Base-by-base conservation (phyloP, 2,888 invertebrate genomes). In the Hydraecia micacea region DNA sequence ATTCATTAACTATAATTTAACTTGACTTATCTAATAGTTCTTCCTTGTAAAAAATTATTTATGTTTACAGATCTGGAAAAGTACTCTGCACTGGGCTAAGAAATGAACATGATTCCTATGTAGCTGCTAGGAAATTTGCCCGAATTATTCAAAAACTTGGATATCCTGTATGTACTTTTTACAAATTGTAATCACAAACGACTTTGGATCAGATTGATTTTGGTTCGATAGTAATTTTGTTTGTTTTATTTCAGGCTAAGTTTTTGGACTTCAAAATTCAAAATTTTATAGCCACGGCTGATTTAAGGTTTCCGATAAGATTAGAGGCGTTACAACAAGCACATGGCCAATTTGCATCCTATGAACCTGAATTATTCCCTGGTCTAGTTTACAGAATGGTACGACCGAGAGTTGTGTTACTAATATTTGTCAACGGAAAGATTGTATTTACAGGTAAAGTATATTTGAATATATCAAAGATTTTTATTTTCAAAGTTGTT, bases 381-480 rank as follows among this genome's bases (percentile, higher is more conserved):
- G 99, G 99, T n/a, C 97, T 99, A 52, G 99, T 99, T 78, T 99
- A 99, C 94, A 97, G 99, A 90, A 99, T 99, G 99, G 98, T 99
- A 63, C 98, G 99, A 91, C 99, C 99, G 0, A 98, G 99, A 87
- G 98, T 99, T 86, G 99, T 99, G n/a, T 96, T 99, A 84, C 97
- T 99, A 21, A 99, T 99, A 94, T 99, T 99, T 97, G 99, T 99
- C 1, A 99, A 99, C 94, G 99, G 99, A 76, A 99, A 99, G 97
- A 98, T 99, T 87, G 99, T 99, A 2, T 98, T 99, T 84, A 99
- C 99, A 91, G 97, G 97, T 96, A 91, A 86, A 67, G 39, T 66
- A 60, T 36, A 58, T 21, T 60, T 76, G 21, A 21, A 42, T 32
- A 42, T 55, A 63, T 77, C 2, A 5, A 42, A 49, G 1, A 32